Percentiles rank a stretch among this genome's conserved stretches.
Evolutionary conservation across 2,113 vertebrate genomes (phyloP).

Genomic region (Thunnus maccoyii): DNA sequence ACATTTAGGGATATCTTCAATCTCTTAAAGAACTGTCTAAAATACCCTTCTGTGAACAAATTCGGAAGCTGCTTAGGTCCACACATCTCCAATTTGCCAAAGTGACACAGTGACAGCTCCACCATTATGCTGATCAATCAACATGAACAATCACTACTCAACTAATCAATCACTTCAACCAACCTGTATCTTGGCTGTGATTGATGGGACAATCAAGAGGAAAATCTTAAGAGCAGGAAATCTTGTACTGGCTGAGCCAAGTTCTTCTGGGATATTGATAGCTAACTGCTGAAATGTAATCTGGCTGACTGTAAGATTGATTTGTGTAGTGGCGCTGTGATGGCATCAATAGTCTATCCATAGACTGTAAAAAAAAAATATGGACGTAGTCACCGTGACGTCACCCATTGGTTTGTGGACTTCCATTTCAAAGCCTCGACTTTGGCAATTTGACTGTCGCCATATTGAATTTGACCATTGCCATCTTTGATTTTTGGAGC

Average conservation of each 20-base stretch:
- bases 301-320: conserved; percentile 51
- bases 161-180: conserved; percentile 59
- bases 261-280: conserved; percentile 44
- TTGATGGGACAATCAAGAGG: conserved; percentile 63
- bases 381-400: too few relatives aligned
- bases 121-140: conserved; percentile 56
- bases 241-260: conserved; percentile 24
- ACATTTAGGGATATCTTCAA: background rate
- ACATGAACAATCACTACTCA: conserved; percentile 51
- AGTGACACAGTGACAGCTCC: conserved; percentile 22
- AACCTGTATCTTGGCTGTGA: conserved; percentile 31
- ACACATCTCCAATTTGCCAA: conserved; percentile 25
- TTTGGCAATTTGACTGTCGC: too few relatives aligned
- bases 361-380: too few relatives aligned
- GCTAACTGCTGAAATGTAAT: conserved; percentile 47
- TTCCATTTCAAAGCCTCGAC: too few relatives aligned
- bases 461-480: too few relatives aligned
- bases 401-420: too few relatives aligned
- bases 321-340: conserved; percentile 5
- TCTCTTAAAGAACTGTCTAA: background rate
- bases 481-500: too few relatives aligned
- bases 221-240: conserved; percentile 52
- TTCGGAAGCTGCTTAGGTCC: background rate
- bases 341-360: conserved; percentile 12
- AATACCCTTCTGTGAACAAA: background rate